Percentiles rank a stretch among this genome's conserved stretches.
phyloP scores from a whole-genome alignment of 1,140 invertebrate species.

The Scaptodrosophila lebanonensis region DNA sequence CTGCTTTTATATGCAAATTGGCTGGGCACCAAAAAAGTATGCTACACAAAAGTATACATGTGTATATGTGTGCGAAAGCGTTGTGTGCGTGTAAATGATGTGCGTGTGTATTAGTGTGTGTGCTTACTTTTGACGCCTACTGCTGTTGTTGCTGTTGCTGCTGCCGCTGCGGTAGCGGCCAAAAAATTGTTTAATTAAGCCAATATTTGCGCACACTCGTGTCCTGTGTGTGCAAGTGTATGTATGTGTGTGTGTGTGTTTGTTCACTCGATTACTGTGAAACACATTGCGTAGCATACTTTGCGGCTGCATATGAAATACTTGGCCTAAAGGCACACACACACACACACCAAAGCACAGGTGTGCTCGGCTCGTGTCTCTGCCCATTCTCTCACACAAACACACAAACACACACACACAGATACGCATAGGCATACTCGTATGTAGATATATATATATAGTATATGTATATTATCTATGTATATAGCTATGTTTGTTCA shows the following conservation, averaged over 20 bases:
- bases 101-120: no score
- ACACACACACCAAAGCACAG: no score
- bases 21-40: conserved; percentile 3
- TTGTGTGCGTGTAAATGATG: no score
- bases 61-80: conserved; percentile 18
- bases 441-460: conserved; percentile 6
- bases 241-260: conserved; percentile 10
- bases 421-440: not conserved
- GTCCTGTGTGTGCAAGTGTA: conserved; percentile 14
- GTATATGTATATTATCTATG: conserved; percentile 3
- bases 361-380: no score
- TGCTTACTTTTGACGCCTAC: no score
- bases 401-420: no score
- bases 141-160: no score
- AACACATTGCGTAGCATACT: conserved; percentile 59
- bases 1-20: conserved; percentile 60
- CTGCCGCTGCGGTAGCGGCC: no score
- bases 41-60: not conserved
- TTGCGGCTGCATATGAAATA: conserved; percentile 42
- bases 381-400: no score
- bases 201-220: conserved; percentile 71
- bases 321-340: no score
- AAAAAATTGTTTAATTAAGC: conserved; percentile 62
- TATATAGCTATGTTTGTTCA: conserved; percentile 1
- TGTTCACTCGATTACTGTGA: conserved; percentile 28